A percentile compares a stretch with the other conserved stretches of the same genome.
These are phyloP conservation scores for Pteromalus puparum DNA, from an alignment of 1,140 invertebrate genomes.

Conservation along the genomic window DNA sequence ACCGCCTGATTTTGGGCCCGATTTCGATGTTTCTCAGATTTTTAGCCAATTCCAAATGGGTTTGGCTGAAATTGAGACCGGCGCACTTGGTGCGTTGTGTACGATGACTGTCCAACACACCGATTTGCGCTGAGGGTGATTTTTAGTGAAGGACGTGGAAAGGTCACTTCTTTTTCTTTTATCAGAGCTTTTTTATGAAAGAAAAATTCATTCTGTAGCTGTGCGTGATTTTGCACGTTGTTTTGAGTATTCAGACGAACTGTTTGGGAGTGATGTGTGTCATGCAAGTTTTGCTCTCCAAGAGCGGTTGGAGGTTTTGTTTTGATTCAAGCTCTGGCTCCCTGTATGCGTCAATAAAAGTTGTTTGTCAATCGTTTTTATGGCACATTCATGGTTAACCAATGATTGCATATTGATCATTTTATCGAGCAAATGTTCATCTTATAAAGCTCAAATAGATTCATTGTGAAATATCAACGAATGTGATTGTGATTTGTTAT, in stretches of 20 bases:
- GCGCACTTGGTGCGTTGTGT: neutral
- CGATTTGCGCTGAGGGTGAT: neutral
- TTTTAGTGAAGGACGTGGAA: constrained; percentile 55
- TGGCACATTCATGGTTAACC: neutral
- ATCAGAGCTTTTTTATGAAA: neutral
- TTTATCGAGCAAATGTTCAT: neutral
- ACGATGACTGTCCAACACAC: neutral
- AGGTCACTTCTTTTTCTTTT: constrained; percentile 52
- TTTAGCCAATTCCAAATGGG: too few species aligned
- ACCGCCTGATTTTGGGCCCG: too few species aligned
- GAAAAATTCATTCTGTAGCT: neutral
- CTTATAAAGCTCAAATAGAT: neutral
- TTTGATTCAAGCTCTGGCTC: neutral
- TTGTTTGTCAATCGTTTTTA: neutral
- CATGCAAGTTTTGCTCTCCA: too few species aligned
- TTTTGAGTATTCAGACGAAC: neutral
- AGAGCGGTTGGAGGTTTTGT: neutral
- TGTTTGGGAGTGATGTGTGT: neutral
- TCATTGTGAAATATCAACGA: neutral
- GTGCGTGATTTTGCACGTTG: neutral
- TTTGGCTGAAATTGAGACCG: too few species aligned
- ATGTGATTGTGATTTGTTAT: neutral
- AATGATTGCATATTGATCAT: too few species aligned
- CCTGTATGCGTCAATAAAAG: too few species aligned
- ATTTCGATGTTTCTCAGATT: too few species aligned